Percentiles rank a stretch among this genome's conserved stretches.
Conservation (phyloP, 2,113 vertebrate species). For the Vimba vimba region DNA sequence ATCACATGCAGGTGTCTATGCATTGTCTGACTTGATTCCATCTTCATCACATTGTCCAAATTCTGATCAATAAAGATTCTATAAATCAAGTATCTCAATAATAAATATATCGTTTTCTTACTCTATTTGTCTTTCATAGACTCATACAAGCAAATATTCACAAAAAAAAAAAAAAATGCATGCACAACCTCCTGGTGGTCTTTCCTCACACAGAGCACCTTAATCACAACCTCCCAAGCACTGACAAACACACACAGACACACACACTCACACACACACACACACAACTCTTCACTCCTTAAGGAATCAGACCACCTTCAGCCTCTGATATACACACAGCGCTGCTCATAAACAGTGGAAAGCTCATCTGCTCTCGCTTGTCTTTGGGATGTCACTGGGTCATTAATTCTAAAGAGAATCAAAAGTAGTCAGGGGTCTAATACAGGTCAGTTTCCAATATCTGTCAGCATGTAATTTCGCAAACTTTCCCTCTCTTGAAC, state of each 20-base stretch:
- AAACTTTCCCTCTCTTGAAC: slow-evolving; percentile 12
- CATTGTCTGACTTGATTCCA: not conserved
- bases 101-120: not conserved
- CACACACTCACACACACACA: not conserved
- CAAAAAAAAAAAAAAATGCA: slow-evolving; percentile 12
- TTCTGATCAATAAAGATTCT: slow-evolving; percentile 3
- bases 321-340: slow-evolving; percentile 55
- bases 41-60: not conserved
- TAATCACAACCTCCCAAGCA: slow-evolving; percentile 42
- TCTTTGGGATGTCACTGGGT: slow-evolving; percentile 3
- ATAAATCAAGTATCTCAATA: not conserved
- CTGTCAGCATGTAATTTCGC: slow-evolving; percentile 20
- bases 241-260: slow-evolving; percentile 29
- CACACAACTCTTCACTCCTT: slow-evolving; percentile 36
- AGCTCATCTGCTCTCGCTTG: slow-evolving; percentile 13
- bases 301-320: slow-evolving; percentile 59
- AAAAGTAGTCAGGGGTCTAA: slow-evolving; percentile 29
- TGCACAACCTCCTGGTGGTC: slow-evolving; percentile 47
- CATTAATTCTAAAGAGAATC: slow-evolving; percentile 50
- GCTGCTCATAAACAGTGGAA: slow-evolving; percentile 57
- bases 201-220: slow-evolving; percentile 34
- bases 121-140: not conserved
- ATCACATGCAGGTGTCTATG: not conserved
- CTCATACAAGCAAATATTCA: not conserved
- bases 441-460: slow-evolving; percentile 25